Conservation (phyloP, 2,797 vertebrate genomes). For the Rhinatrema bivittatum region DNA sequence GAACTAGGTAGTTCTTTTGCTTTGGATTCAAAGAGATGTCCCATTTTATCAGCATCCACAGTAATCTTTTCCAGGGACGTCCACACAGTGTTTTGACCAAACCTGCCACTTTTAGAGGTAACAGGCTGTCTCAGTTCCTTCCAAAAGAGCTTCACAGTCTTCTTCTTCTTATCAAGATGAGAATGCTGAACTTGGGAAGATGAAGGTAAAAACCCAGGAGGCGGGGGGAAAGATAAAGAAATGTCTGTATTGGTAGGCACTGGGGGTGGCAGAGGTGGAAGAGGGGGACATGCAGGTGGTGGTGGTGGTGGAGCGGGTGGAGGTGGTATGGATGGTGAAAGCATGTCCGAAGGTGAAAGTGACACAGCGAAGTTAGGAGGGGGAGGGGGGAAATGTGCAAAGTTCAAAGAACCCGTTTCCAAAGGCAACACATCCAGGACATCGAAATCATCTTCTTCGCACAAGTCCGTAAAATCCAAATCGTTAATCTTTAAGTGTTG, state of each 20-base stretch:
- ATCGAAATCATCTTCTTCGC: conserved; percentile 86
- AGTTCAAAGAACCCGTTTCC: conserved; percentile 31
- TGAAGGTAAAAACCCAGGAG: conserved; percentile 18
- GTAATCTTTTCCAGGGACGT: conserved; percentile 76
- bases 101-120: conserved; percentile 54
- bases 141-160: conserved; percentile 94
- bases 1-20: conserved; percentile 72
- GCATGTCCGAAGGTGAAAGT: conserved; percentile 20
- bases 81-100: conserved; percentile 84
- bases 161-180: conserved; percentile 65
- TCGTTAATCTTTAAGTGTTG: conserved; percentile 79
- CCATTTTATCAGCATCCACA: conserved; percentile 74
- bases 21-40: conserved; percentile 90
- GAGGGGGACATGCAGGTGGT: conserved; percentile 30
- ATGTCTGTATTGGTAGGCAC: conserved; percentile 11
- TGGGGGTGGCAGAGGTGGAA: conserved; percentile 15
- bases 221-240: conserved; percentile 35
- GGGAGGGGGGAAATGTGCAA: too few relatives aligned
- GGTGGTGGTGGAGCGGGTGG: conserved; percentile 24
- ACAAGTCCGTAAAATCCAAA: conserved; percentile 91
- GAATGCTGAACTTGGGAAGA: conserved; percentile 15
- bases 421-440: conserved; percentile 62
- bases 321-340: conserved; percentile 36
- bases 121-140: conserved; percentile 78
- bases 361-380: conserved; percentile 10